Evolutionary conservation across 2,113 vertebrate genomes (phyloP).

Genomic region (Notarius lentiginosus): DNA sequence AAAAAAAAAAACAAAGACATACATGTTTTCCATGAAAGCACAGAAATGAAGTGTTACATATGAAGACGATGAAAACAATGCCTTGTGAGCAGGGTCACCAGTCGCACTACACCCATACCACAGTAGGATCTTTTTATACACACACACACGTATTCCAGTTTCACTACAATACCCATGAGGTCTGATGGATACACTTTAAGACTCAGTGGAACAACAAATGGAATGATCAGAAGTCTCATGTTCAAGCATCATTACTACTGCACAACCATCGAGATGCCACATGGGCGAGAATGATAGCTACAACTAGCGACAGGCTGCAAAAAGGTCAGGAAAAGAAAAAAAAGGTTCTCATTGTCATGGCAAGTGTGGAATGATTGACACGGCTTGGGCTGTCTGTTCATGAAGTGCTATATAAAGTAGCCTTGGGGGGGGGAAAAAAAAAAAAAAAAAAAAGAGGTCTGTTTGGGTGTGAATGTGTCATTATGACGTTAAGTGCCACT

Average conservation of each 20-base stretch:
- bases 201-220: conserved; percentile 58
- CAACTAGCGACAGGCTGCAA: conserved; percentile 55
- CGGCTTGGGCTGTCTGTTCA: conserved; percentile 46
- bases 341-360: conserved; percentile 52
- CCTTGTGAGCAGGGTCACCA: conserved; percentile 17
- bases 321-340: conserved; percentile 42
- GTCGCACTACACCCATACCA: conserved; percentile 29
- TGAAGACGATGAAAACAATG: conserved; percentile 20
- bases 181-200: conserved; percentile 52
- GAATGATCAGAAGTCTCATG: conserved; percentile 70
- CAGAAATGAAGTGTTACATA: conserved; percentile 33
- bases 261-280: conserved; percentile 63
- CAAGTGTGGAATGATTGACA: conserved; percentile 45
- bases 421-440: conserved; percentile 16
- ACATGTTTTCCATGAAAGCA: conserved; percentile 24
- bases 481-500: conserved; percentile 64
- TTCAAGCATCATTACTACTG: conserved; percentile 58
- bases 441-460: conserved; percentile 50
- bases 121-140: conserved; percentile 22
- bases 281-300: conserved; percentile 59
- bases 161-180: conserved; percentile 60
- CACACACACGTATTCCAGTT: conserved; percentile 66
- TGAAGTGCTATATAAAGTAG: conserved; percentile 61
- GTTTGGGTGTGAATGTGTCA: conserved; percentile 44
- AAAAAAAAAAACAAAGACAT: not conserved